Evolutionary conservation across 2,113 vertebrate species (phyloP), one percentile per base, ranked within the genome.

Genomic region (Cinclus cinclus): DNA sequence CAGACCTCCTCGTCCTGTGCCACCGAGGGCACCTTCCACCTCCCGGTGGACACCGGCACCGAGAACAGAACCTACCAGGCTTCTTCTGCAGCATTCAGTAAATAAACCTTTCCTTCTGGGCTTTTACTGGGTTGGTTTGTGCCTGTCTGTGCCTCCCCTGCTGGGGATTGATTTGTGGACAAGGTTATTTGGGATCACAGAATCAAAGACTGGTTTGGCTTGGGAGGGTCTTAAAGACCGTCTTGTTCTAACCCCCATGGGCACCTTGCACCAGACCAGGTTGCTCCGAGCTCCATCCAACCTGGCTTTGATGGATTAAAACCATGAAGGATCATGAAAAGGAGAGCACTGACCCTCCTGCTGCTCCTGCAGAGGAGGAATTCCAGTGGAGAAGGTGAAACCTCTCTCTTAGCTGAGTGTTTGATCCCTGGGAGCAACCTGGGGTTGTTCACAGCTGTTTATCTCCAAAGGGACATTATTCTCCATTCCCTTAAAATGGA

Each of bases 71-170:
- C 98, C 97, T 99, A 98, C 82, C 98, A 99, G 97, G 98, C 98
- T 92, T 99, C 98, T 94, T 98, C 98, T 95, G 98, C 98, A 89
- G 98, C 98, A 96, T 99, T 99, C 98, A 98, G 98, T 99, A 98
- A 99, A 97, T 97, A 97, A 97, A 87, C 76, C 94, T 97, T 96
- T 96, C 87, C 91, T 96, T 67, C 73, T 77, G 96, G 95, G 94
- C 37, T n/a, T 69, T 67, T 18, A 0, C 44, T 21, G 23, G 69
- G 37, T 18, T 30, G 64, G 13, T 74, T 42, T 15, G 42, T 52
- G 42, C 73, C 83, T 22, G 1, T 60, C 81, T 74, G 69, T 74
- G 69, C 73, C 87, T 84, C 67, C 90, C 79, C 60, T 87, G 91
- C 37, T 23, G 12, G 13, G 33, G 33, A 5, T 24, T 41, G 70